Percentiles rank a stretch among this genome's conserved stretches.
Conservation (phyloP, 2,888 invertebrate genomes). For the Eilema griseolum region DNA sequence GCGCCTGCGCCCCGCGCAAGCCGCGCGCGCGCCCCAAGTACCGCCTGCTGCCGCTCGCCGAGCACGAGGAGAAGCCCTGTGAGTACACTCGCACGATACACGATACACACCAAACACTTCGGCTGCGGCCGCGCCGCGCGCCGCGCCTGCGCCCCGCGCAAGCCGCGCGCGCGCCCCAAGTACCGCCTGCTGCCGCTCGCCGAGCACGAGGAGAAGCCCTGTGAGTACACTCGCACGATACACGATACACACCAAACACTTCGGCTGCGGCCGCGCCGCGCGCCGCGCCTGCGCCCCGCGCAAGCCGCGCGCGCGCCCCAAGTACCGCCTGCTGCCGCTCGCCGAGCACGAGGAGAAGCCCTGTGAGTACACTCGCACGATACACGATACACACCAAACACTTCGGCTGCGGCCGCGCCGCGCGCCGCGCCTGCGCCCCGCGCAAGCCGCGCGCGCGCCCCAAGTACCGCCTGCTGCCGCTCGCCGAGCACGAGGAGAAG, state of each 20-base stretch:
- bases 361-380: constrained; percentile 78
- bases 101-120: constrained; percentile 73
- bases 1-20: constrained; percentile 81
- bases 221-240: constrained; percentile 73
- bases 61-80: constrained; percentile 91
- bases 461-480: constrained; percentile 91
- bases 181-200: constrained; percentile 91
- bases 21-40: constrained; percentile 86
- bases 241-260: constrained; percentile 55
- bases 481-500: constrained; percentile 90
- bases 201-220: constrained; percentile 90
- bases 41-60: constrained; percentile 91
- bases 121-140: constrained; percentile 85
- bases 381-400: not conserved
- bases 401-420: constrained; percentile 87
- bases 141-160: constrained; percentile 79
- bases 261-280: constrained; percentile 86
- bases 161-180: constrained; percentile 86
- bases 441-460: constrained; percentile 85
- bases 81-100: constrained; percentile 57
- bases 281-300: constrained; percentile 82
- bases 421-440: constrained; percentile 81
- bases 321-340: constrained; percentile 91
- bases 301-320: constrained; percentile 85
- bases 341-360: constrained; percentile 90